These are phyloP conservation scores for Grapholita molesta DNA, from an alignment of 1,140 invertebrate species.

Conservation along the genomic window DNA sequence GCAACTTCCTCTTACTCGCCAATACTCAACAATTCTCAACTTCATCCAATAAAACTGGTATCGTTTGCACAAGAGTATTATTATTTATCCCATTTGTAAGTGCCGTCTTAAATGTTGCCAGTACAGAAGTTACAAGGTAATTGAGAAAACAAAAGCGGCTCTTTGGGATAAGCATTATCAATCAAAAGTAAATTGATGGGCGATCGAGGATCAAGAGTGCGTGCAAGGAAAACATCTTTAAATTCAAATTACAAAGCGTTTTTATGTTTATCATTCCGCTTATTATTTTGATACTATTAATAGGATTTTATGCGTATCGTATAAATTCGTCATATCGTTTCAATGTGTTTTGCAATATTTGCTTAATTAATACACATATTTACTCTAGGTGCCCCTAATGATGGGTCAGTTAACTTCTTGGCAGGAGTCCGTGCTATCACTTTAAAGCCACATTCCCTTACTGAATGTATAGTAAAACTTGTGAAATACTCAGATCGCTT, in stretches of 20 bases:
- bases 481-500: no score
- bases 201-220: background rate
- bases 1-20: slow-evolving; percentile 28
- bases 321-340: no score
- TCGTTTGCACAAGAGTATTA: background rate
- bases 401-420: no score
- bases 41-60: slow-evolving; percentile 24
- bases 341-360: no score
- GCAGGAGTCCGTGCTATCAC: no score
- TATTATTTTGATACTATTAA: no score
- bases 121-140: background rate
- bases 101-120: background rate
- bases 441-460: no score
- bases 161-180: background rate
- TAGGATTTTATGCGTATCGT: no score
- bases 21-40: slow-evolving; percentile 28
- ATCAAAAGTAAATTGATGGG: background rate
- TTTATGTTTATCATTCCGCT: no score
- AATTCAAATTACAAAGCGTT: background rate
- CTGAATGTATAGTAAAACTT: no score
- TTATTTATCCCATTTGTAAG: background rate
- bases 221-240: background rate
- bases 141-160: background rate
- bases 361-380: no score
- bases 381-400: no score